A percentile compares a stretch with the other conserved stretches of the same genome.
Conservation (phyloP, 2,888 invertebrate species). For the Allacma fusca region DNA sequence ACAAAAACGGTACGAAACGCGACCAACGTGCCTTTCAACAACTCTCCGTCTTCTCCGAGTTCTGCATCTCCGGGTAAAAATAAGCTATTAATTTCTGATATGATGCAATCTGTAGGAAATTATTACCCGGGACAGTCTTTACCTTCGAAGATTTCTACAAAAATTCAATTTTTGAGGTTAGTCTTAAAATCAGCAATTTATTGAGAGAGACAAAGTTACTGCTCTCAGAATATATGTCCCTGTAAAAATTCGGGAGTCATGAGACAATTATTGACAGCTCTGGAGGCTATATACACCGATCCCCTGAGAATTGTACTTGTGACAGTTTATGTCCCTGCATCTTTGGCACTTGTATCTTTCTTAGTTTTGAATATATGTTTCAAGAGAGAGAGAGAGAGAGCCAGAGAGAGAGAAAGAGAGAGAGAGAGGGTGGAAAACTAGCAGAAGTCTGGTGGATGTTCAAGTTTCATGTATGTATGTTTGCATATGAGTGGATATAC, state of each 20-base stretch:
- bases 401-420: background rate
- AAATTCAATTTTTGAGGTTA: no score
- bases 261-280: no score
- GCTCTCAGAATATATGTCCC: no score
- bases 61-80: background rate
- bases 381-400: background rate
- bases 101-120: background rate
- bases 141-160: background rate
- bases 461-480: background rate
- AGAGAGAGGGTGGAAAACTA: constrained; percentile 21
- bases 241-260: no score
- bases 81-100: constrained; percentile 14
- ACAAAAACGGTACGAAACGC: constrained; percentile 9
- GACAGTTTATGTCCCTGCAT: no score
- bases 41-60: background rate
- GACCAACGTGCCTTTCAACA: constrained; percentile 3
- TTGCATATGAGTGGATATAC: background rate
- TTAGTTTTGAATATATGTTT: no score
- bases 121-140: background rate
- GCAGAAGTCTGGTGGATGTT: constrained; percentile 3
- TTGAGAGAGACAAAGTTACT: no score
- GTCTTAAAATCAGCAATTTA: no score
- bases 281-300: no score
- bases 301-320: no score
- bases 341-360: background rate